phyloP scores from a whole-genome alignment of 1,140 invertebrate genomes.

The Pogonomyrmex californicus region DNA sequence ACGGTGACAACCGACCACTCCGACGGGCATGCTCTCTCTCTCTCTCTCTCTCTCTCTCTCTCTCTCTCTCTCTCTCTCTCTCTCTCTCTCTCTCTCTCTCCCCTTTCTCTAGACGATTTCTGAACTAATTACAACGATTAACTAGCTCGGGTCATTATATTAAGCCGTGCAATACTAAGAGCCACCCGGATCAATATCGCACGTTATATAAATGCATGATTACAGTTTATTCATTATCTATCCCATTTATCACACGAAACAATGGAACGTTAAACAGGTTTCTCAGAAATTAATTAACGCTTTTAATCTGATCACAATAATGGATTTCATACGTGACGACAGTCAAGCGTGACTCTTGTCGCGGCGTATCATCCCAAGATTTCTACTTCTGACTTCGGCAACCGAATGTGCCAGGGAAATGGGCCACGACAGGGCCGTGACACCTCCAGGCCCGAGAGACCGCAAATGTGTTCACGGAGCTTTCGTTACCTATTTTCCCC shows the following conservation, averaged over 20 bases:
- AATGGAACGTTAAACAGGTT: neutral
- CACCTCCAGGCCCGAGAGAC: neutral
- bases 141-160: conserved; percentile 20
- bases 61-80: conserved; percentile 4
- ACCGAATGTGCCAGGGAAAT: conserved; percentile 16
- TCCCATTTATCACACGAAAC: conserved; percentile 3
- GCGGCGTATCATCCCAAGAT: neutral
- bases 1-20: neutral
- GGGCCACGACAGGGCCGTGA: neutral
- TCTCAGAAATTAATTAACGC: neutral
- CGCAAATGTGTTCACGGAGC: neutral
- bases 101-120: neutral
- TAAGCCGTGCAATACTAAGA: neutral
- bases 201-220: conserved; percentile 10
- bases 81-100: neutral
- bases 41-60: neutral
- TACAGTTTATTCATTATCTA: conserved; percentile 31
- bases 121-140: conserved; percentile 40
- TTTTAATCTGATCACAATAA: conserved; percentile 2
- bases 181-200: conserved; percentile 18
- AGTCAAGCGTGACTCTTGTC: neutral
- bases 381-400: neutral
- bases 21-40: neutral
- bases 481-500: conserved; percentile 3
- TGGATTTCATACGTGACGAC: neutral